Percentiles rank a stretch among this genome's conserved stretches.
These are phyloP conservation scores for Tetranychus urticae DNA, from an alignment of 1,140 invertebrate genomes.

Conservation along the genomic window DNA sequence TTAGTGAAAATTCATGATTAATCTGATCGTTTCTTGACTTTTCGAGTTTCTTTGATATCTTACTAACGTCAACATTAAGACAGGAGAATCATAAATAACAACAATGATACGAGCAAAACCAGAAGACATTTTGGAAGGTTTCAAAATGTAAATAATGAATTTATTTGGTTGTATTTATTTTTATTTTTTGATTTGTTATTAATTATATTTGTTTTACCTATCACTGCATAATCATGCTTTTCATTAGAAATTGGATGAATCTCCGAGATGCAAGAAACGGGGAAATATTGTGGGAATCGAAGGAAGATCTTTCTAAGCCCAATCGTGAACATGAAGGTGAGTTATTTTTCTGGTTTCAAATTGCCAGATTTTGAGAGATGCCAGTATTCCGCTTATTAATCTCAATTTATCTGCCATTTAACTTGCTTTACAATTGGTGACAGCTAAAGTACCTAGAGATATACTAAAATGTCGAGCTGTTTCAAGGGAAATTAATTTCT, in stretches of 20 bases:
- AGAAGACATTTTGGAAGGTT: not conserved
- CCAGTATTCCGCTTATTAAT: constrained; percentile 26
- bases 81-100: too few species aligned
- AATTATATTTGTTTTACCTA: not conserved
- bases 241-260: constrained; percentile 86
- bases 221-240: too few species aligned
- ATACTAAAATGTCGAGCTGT: constrained; percentile 87
- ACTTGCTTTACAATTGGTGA: constrained; percentile 6
- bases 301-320: constrained; percentile 74
- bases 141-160: not conserved
- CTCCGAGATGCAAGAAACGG: constrained; percentile 82
- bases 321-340: constrained; percentile 66
- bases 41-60: too few species aligned
- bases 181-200: not conserved
- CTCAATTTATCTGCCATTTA: constrained; percentile 74
- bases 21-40: too few species aligned
- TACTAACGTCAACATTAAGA: too few species aligned
- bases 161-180: not conserved
- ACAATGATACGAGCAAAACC: not conserved
- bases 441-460: constrained; percentile 75
- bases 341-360: too few species aligned
- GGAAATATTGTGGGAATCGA: constrained; percentile 89
- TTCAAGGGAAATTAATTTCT: constrained; percentile 94
- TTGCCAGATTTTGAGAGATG: too few species aligned
- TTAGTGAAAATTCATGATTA: too few species aligned